Evolutionary conservation across 2,888 invertebrate genomes (phyloP), one percentile per base, ranked within the genome.

Genomic region (Lagria hirta): DNA sequence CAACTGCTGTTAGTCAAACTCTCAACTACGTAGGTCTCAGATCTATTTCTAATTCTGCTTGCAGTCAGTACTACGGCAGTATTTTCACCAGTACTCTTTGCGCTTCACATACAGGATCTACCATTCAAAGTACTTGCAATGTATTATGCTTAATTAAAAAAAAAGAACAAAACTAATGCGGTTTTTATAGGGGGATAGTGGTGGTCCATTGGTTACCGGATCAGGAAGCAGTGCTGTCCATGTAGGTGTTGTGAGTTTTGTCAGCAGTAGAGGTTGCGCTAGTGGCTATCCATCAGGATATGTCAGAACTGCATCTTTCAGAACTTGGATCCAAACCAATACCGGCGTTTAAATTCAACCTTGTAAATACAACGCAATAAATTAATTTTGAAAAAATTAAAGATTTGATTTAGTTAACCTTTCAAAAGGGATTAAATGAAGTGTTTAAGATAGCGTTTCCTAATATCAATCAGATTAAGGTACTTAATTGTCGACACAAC

Each of bases 101-200:
- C 27, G 7, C 8, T 10, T n/a, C n/a, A n/a, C n/a, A n/a, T n/a
- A 29, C 14, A 29, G 38, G 38, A 14, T n/a, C 7, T 4, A 30
- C 30, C 16, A 38, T 23, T 10, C 38, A 38, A n/a, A 38, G 38
- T 11, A 38, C 38, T 22, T 38, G 38, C 30, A 38, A 38, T 17
- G 37, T 37, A 21, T 21, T 27, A 14, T 4, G 7, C 12, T 24
- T 4, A 24, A 21, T 22, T 21, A 14, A 4, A 28, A n/a, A n/a
- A 7, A 16, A 7, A 12, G 26, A 12, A 8, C 6, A n/a, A 18
- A n/a, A 27, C 27, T 22, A 7, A n/a, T n/a, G n/a, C n/a, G n/a
- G n/a, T 3, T 8, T 7, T 28, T 13, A 2, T n/a, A 37, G 37
- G 38, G 38, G 12, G 38, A 38, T 8, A 38, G 38, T 17, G 38